Conservation (phyloP, 2,113 vertebrate genomes). For the Genyomyrus donnyi region DNA sequence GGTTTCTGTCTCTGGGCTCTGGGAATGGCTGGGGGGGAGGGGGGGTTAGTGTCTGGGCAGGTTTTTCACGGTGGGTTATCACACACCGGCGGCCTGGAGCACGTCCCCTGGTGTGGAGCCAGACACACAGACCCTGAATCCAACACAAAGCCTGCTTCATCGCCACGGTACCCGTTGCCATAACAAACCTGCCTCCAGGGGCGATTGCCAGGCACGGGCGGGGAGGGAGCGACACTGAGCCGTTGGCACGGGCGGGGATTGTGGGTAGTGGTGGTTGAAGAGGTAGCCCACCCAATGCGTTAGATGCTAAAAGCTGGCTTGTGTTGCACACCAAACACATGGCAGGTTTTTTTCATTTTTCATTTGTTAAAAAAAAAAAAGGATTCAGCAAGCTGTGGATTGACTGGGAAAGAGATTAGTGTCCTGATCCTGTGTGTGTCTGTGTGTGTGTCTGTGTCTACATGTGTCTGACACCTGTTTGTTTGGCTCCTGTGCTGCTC, state of each 20-base stretch:
- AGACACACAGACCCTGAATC: not conserved
- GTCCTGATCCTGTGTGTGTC: not conserved
- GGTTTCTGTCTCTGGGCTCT: not conserved
- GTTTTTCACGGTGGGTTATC: conserved; percentile 8
- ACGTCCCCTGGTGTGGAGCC: not conserved
- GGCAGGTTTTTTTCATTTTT: not conserved
- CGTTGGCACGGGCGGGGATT: conserved; percentile 4
- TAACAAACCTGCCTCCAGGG: conserved; percentile 11
- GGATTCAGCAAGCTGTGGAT: not conserved
- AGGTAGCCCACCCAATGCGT: not conserved
- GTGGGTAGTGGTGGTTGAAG: not conserved
- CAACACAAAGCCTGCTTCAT: conserved; percentile 10
- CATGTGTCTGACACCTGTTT: not conserved
- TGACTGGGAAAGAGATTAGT: not conserved
- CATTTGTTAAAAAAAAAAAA: not conserved
- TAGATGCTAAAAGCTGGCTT: conserved; percentile 8
- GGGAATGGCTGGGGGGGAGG: not conserved
- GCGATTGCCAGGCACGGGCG: not conserved
- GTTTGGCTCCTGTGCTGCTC: not conserved
- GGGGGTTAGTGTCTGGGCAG: not conserved
- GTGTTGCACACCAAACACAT: not conserved
- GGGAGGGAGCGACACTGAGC: not conserved
- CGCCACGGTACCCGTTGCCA: conserved; percentile 17
- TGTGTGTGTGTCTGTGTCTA: not conserved
- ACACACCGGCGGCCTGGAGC: conserved; percentile 1